phyloP scores from a whole-genome alignment of 2,113 vertebrate species.

The Amblyornis subalaris region DNA sequence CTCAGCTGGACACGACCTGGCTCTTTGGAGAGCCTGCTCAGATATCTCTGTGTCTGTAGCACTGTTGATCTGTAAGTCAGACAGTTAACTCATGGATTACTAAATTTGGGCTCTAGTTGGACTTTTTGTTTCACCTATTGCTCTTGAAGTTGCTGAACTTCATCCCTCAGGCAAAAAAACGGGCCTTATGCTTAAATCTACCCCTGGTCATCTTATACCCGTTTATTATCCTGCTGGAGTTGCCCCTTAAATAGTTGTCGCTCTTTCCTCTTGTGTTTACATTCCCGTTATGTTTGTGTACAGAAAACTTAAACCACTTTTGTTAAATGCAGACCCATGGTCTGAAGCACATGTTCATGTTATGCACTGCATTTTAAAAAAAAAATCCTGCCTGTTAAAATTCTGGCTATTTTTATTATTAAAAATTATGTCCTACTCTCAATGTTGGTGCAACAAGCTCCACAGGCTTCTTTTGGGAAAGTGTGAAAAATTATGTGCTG shows the following conservation, averaged over 20 bases:
- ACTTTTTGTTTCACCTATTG: not conserved
- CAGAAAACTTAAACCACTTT: not conserved
- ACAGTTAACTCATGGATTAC: not conserved
- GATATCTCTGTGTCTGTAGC: not conserved
- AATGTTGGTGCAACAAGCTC: not conserved
- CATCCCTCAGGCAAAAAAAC: not conserved
- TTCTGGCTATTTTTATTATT: not conserved
- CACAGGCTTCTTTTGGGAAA: not conserved
- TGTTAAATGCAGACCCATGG: not conserved
- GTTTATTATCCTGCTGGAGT: not conserved
- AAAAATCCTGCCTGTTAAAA: not conserved
- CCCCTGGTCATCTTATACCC: not conserved
- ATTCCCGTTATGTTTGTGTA: not conserved
- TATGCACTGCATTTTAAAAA: not conserved
- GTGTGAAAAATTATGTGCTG: not conserved
- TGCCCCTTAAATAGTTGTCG: not conserved
- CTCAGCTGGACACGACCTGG: not conserved
- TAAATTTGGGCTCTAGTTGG: not conserved
- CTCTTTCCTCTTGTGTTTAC: not conserved
- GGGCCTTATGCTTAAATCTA: not conserved
- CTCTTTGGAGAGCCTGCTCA: not conserved
- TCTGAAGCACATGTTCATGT: not conserved
- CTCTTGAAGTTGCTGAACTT: not conserved
- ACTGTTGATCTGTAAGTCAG: not conserved
- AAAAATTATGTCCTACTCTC: not conserved